Evolutionary conservation across 2,113 vertebrate species (phyloP).

Genomic region (Hymenochirus boettgeri): DNA sequence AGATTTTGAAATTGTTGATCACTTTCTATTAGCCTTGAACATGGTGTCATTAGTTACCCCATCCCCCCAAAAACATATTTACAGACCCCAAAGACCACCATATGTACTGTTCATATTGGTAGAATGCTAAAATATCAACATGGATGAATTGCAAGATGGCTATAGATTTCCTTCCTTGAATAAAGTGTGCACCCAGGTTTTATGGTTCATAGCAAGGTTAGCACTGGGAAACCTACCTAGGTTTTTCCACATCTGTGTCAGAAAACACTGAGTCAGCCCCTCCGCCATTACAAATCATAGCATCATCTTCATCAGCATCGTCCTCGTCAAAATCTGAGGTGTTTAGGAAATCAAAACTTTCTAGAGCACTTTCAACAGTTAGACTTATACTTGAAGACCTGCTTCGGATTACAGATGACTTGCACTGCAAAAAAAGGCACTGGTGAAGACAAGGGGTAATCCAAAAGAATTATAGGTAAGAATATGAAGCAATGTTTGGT

Average conservation of each 20-base stretch:
- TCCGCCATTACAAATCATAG: conserved; percentile 58
- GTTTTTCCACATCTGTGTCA: conserved; percentile 79
- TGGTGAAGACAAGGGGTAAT: conserved; percentile 53
- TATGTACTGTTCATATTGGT: too few relatives aligned
- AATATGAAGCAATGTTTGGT: too few relatives aligned
- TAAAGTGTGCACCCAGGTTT: conserved; percentile 42
- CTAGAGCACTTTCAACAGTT: conserved; percentile 93
- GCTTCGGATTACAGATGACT: conserved; percentile 80
- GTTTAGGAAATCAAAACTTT: conserved; percentile 98
- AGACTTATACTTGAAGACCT: conserved; percentile 92
- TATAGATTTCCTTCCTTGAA: conserved; percentile 47
- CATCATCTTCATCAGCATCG: conserved; percentile 89
- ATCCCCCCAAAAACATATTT: too few relatives aligned
- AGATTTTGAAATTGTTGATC: too few relatives aligned
- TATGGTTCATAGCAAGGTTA: not conserved
- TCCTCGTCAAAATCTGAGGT: conserved; percentile 97
- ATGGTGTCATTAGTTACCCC: too few relatives aligned
- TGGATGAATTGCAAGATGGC: not conserved
- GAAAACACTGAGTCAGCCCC: conserved; percentile 78
- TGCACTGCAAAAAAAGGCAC: conserved; percentile 77
- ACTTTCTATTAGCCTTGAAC: too few relatives aligned
- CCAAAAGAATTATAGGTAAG: too few relatives aligned
- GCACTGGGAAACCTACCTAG: conserved; percentile 69
- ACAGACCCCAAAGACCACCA: too few relatives aligned
- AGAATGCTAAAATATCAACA: not conserved